Evolutionary conservation across 1,140 invertebrate genomes (phyloP).

Genomic region (Frieseomelitta varia): DNA sequence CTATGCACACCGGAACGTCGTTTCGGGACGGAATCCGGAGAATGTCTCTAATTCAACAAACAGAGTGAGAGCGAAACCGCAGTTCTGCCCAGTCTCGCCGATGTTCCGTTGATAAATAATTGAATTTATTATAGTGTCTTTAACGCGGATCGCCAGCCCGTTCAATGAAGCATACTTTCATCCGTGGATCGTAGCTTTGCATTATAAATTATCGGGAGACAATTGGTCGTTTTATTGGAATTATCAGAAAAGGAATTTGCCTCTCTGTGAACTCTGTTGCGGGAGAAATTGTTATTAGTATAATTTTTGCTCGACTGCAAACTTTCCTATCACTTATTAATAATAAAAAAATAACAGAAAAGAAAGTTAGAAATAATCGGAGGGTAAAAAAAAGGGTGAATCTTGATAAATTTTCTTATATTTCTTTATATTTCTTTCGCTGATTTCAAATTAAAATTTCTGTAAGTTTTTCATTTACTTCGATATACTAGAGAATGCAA

Average conservation of each 20-base stretch:
- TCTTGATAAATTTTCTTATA: too few relatives aligned
- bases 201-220: background rate
- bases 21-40: conserved; percentile 6
- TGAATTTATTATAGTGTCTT: background rate
- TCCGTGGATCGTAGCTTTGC: background rate
- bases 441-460: too few relatives aligned
- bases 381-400: too few relatives aligned
- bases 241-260: background rate
- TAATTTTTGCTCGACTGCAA: too few relatives aligned
- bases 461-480: too few relatives aligned
- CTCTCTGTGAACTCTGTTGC: background rate
- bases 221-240: too few relatives aligned
- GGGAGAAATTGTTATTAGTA: background rate
- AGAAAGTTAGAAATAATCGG: too few relatives aligned
- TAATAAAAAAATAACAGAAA: too few relatives aligned
- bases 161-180: background rate
- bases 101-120: conserved; percentile 8
- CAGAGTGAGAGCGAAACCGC: background rate
- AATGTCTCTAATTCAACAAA: conserved; percentile 36
- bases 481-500: too few relatives aligned
- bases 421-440: too few relatives aligned
- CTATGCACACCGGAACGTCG: background rate
- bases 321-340: too few relatives aligned
- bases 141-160: background rate
- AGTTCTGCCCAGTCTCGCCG: background rate